phyloP scores from a whole-genome alignment of 1,140 invertebrate species.

The Ooceraea biroi region DNA sequence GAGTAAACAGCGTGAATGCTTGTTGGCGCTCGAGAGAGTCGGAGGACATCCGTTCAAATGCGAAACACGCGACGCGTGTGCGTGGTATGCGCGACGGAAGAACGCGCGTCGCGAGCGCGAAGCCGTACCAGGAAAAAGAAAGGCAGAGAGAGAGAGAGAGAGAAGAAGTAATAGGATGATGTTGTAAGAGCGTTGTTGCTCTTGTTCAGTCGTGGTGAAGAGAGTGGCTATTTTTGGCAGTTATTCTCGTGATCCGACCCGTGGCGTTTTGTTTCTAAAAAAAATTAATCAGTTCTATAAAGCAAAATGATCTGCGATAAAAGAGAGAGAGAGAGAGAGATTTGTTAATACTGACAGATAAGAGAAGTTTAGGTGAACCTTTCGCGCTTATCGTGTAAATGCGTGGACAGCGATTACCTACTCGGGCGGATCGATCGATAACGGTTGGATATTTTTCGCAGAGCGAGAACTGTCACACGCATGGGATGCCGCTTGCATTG shows the following conservation, averaged over 20 bases:
- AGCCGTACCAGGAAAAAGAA: conserved; percentile 67
- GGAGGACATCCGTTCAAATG: not conserved
- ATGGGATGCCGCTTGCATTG: conserved; percentile 90
- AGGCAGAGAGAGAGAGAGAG: conserved; percentile 31
- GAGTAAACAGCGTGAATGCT: not conserved
- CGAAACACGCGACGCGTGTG: not conserved
- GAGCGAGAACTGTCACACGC: conserved; percentile 90
- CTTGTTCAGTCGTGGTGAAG: not conserved
- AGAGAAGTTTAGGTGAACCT: not conserved
- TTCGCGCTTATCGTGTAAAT: conserved; percentile 9
- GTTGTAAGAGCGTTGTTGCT: conserved; percentile 68
- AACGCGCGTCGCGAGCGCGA: conserved; percentile 39
- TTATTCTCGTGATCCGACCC: not conserved
- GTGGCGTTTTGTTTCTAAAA: not conserved
- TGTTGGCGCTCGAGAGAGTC: not conserved
- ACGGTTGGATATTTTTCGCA: conserved; percentile 70
- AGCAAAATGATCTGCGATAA: too few species aligned
- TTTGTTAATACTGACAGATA: not conserved
- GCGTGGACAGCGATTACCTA: not conserved
- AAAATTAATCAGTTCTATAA: not conserved
- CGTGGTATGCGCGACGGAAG: not conserved
- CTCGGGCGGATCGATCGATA: conserved; percentile 2
- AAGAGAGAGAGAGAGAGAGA: not conserved
- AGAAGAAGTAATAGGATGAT: conserved; percentile 75
- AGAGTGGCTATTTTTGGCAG: not conserved